Percentiles rank a stretch among this genome's conserved stretches.
These are phyloP conservation scores for Atrichornis clamosus DNA, from an alignment of 2,113 vertebrate species.

Conservation along the genomic window DNA sequence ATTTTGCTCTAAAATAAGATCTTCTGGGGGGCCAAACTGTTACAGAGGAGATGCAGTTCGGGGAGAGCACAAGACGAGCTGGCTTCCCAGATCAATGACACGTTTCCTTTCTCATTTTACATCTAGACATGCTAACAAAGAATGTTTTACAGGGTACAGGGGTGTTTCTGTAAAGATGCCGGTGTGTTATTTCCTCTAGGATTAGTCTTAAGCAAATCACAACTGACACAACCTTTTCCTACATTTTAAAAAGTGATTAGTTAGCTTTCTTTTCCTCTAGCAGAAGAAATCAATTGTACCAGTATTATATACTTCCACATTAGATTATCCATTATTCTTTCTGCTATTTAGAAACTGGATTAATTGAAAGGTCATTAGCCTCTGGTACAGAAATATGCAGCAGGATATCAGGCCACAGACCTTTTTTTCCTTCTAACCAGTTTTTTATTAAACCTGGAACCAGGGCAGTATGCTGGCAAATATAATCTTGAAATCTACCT, in stretches of 20 bases:
- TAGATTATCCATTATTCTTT: not conserved
- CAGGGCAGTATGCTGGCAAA: not conserved
- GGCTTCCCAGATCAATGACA: not conserved
- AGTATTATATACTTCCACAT: not conserved
- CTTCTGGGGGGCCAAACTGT: not conserved
- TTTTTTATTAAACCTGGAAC: not conserved
- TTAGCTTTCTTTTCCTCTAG: not conserved
- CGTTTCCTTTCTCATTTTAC: not conserved
- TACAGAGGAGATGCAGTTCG: not conserved
- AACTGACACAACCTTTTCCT: not conserved
- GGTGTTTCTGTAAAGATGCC: not conserved
- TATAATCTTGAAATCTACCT: not conserved
- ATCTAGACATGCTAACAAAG: not conserved
- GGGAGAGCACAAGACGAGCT: not conserved
- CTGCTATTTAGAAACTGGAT: not conserved
- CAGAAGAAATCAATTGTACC: not conserved
- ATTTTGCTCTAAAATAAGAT: not conserved
- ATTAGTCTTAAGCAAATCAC: not conserved
- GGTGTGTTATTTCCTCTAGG: not conserved
- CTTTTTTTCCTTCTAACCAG: not conserved
- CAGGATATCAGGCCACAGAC: not conserved
- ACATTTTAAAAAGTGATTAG: not conserved
- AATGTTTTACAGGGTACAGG: not conserved
- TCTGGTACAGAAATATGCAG: not conserved
- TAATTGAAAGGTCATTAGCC: not conserved